Evolutionary conservation across 2,888 invertebrate species (phyloP), one percentile per base, ranked within the genome.

Genomic region (Erebia epiphron): DNA sequence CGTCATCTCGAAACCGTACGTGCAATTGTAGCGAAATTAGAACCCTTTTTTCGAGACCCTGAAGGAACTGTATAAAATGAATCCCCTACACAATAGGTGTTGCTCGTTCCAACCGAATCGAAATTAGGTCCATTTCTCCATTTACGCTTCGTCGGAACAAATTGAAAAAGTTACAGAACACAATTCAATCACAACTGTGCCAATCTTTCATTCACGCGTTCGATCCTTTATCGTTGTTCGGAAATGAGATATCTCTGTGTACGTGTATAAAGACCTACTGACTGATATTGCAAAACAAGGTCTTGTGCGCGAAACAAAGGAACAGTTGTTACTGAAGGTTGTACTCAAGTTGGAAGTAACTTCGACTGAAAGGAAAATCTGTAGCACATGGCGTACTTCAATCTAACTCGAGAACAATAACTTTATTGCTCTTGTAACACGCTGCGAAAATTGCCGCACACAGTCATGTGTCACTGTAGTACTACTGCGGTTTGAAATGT

Each of bases 1-100:
- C 90, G 91, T 91, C 88, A 91, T 91, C 91, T 87, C 85, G 84
- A 76, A 84, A 79, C 80, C 75, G 88, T 90, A 92, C 92, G 92
- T 92, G 92, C 86, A 79, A 77, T 82, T 83, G 84, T 78, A 80
- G 79, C 81, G 85, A 86, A 91, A 91, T 89, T 86, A 82, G 82
- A 83, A 84, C 85, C 70, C 58, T 72, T 74, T 82, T 68, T 62
- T 52, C 10, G 64, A 67, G 50, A 52, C 56, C 68, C 62, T 68
- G 61, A 61, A 64, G 21, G 69, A 69, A 70, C 57, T 67, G 68
- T 68, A 62, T 63, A 69, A 72, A 75, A 70, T 64, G 73, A 73
- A 81, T 80, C 79, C 80, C 77, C 75, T 75, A 86, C 86, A 86
- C 86, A 86, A 88, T 86, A 84, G 83, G 75, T 77, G 76, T 77